These are phyloP conservation scores for Drosophila novamexicana DNA, from an alignment of 1,140 invertebrate genomes.

Conservation along the genomic window DNA sequence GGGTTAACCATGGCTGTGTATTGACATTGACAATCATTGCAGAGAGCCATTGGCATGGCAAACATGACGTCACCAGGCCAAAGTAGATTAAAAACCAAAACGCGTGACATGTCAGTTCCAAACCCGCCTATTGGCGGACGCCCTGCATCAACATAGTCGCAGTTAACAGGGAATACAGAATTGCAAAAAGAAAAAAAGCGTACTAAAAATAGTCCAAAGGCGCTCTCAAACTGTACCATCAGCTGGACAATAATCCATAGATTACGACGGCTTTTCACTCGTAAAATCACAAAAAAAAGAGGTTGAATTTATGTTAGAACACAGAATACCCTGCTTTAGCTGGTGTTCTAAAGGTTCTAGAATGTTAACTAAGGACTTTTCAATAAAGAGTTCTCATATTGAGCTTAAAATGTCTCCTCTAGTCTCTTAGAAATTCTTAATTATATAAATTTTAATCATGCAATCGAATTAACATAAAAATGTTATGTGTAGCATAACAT, in stretches of 20 bases:
- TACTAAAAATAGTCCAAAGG: constrained; percentile 31
- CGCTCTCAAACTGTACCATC: constrained; percentile 27
- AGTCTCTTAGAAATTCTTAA: no score
- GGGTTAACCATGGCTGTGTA: constrained; percentile 45
- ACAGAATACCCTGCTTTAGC: constrained; percentile 13
- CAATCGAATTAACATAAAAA: no score
- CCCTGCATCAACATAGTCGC: constrained; percentile 4
- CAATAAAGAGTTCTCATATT: no score
- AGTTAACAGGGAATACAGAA: constrained; percentile 35
- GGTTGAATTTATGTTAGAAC: no score
- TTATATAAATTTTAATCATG: no score
- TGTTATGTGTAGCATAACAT: not conserved
- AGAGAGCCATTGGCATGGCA: constrained; percentile 15
- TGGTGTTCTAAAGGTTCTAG: no score
- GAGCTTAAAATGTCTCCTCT: no score
- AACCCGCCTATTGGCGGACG: not conserved
- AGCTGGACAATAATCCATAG: constrained; percentile 41
- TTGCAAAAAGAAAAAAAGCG: constrained; percentile 15
- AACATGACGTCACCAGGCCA: constrained; percentile 43
- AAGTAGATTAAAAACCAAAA: constrained; percentile 52
- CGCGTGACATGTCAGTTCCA: constrained; percentile 32
- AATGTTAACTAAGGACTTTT: no score
- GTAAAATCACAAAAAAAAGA: constrained; percentile 11
- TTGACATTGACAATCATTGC: constrained; percentile 59
- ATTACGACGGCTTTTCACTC: constrained; percentile 39